Base-by-base conservation (phyloP, 2,797 vertebrate species). In the Helarctos malayanus region DNA sequence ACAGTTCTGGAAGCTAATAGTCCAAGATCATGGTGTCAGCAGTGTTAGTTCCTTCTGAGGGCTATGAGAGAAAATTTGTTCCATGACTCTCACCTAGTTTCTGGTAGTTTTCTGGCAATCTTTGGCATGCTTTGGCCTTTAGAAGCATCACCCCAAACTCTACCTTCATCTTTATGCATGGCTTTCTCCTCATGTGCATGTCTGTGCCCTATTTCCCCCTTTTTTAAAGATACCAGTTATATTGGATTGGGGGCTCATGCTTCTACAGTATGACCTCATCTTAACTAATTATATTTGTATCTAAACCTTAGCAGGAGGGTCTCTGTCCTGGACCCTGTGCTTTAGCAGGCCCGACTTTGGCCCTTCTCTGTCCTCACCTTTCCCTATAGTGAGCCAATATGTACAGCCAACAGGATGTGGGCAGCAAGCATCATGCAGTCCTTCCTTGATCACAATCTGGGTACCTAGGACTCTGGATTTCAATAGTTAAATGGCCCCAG, bases 351-450 rank as follows among this genome's bases (percentile, higher is more conserved):
- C 10, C 5, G 41, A 35, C 1, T 27, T 47, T 71, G 7, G 9
- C 2, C 19, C 4, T 52, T 35, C 21, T 27, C 49, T 83, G 19
- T 2, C 1, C 25, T 95, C 63, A 68, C 0, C 5, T 82, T 95
- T 47, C 19, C 38, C 13, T 86, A 13, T 1, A 38, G 38, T 38
- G 38, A 38, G 38, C 38, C 38, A 38, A 38, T 38, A 38, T 38
- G 38, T 38, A 38, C 38, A 38, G 38, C 10, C 11, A 83, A 86
- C 25, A 57, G 13, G 15, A 65, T 68, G 14, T 47, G 38, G 35
- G 16, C 1, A 27, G 2, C 15, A 25, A 12, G 41, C 0, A 35
- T 49, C n/a, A 32, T 1, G 2, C 2, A 15, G 41, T 10, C 4
- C 19, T 78, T 87, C 78, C 7, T 56, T 16, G 71, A 38, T 15